phyloP scores from a whole-genome alignment of 2,888 invertebrate species.

The Parapristionchus giblindavisi region DNA sequence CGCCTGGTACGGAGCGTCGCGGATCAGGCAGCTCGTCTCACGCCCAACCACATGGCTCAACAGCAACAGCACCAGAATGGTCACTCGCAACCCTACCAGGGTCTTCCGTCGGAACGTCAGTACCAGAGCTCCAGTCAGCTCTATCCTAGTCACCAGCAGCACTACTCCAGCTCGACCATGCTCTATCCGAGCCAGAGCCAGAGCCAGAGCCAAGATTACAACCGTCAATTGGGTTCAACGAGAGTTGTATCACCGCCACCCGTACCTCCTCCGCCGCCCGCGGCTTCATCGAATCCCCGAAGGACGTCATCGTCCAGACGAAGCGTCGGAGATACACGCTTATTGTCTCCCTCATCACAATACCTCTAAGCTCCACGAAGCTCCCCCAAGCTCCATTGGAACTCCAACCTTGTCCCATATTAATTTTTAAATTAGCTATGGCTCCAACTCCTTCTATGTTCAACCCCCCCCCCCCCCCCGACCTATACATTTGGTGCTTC shows the following conservation, averaged over 20 bases:
- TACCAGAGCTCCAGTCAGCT: neutral
- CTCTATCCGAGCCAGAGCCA: slow-evolving; percentile 33
- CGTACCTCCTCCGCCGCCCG: slow-evolving; percentile 4
- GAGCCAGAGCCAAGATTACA: neutral
- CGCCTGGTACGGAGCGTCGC: slow-evolving; percentile 57
- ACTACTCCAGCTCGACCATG: too few species aligned
- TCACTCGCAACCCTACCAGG: too few species aligned
- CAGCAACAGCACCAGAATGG: slow-evolving; percentile 22
- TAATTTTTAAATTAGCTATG: too few species aligned
- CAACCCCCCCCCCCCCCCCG: too few species aligned
- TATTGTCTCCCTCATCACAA: slow-evolving; percentile 17
- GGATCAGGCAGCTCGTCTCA: slow-evolving; percentile 48
- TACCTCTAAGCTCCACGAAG: slow-evolving; percentile 24
- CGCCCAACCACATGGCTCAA: slow-evolving; percentile 39
- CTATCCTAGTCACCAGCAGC: slow-evolving; percentile 51
- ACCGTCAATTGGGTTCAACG: neutral
- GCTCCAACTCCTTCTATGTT: too few species aligned
- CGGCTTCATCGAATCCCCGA: neutral
- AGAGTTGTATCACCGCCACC: slow-evolving; percentile 10
- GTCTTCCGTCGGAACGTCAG: neutral
- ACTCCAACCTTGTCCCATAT: too few species aligned
- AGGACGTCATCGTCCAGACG: neutral
- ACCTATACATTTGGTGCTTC: too few species aligned
- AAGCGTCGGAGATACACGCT: slow-evolving; percentile 3
- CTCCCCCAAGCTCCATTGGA: too few species aligned